phyloP scores from a whole-genome alignment of 2,797 vertebrate genomes.

The Erpetoichthys calabaricus region DNA sequence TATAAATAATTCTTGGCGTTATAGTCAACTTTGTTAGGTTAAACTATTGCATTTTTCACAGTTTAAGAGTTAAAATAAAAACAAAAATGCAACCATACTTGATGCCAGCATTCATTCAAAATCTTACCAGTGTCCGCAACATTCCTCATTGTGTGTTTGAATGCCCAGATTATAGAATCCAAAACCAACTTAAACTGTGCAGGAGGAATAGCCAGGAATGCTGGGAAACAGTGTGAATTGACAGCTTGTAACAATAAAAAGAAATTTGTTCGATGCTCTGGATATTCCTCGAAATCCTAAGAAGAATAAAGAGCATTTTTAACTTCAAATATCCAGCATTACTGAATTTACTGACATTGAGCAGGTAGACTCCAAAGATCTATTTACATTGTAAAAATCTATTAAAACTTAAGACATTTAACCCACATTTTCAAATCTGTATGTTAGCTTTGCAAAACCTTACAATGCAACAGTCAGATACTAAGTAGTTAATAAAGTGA shows the following conservation, averaged over 20 bases:
- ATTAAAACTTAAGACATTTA: too few relatives aligned
- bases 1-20: too few relatives aligned
- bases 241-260: constrained; percentile 95
- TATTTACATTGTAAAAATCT: background rate
- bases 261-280: constrained; percentile 95
- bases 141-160: constrained; percentile 98
- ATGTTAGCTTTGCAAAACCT: too few relatives aligned
- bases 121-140: constrained; percentile 89
- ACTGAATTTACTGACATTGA: background rate
- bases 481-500: too few relatives aligned
- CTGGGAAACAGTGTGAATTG: constrained; percentile 96
- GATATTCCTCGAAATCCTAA: constrained; percentile 95
- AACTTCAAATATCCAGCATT: background rate
- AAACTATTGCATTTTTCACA: too few relatives aligned
- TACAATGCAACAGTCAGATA: too few relatives aligned
- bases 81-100: too few relatives aligned
- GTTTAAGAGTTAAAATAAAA: too few relatives aligned
- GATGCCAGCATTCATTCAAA: background rate
- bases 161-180: constrained; percentile 99
- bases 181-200: constrained; percentile 95
- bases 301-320: background rate
- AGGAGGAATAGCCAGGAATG: constrained; percentile 91
- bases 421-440: too few relatives aligned
- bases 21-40: too few relatives aligned
- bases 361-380: background rate